A percentile compares a stretch with the other conserved stretches of the same genome.
Evolutionary conservation across 2,888 invertebrate species (phyloP).

Genomic region (Eurois occulta): DNA sequence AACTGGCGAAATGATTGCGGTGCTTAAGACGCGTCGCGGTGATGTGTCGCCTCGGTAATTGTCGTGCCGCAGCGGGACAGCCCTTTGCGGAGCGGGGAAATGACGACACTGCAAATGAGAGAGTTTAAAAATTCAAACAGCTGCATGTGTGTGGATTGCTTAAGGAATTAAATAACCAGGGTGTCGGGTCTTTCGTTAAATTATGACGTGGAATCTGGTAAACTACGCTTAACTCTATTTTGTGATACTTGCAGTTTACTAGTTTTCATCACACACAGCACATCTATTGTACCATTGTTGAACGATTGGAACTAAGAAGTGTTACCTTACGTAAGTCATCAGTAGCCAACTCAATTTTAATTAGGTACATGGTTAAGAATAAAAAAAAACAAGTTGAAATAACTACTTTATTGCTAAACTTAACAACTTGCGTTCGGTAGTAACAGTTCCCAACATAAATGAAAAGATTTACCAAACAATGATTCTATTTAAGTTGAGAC

Average conservation of each 20-base stretch:
- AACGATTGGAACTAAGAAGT: not conserved
- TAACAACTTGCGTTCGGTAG: conserved; percentile 26
- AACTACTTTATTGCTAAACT: conserved; percentile 5
- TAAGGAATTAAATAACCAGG: not conserved
- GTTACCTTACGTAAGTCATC: not conserved
- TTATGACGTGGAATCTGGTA: not conserved
- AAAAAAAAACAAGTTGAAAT: conserved; percentile 7
- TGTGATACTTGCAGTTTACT: too few relatives aligned
- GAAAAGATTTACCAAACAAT: conserved; percentile 49
- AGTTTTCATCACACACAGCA: too few relatives aligned
- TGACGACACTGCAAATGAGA: conserved; percentile 43
- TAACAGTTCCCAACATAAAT: conserved; percentile 24
- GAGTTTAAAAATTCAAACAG: conserved; percentile 42
- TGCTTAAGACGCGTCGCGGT: conserved; percentile 72
- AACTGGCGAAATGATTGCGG: conserved; percentile 74
- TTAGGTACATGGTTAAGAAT: not conserved
- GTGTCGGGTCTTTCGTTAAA: not conserved
- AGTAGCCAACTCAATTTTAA: not conserved
- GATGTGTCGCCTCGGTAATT: conserved; percentile 72
- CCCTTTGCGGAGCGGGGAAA: conserved; percentile 46
- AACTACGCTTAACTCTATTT: not conserved
- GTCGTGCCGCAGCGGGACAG: conserved; percentile 53
- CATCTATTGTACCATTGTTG: not conserved
- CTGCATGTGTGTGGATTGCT: conserved; percentile 4
- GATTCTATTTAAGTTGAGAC: conserved; percentile 43